phyloP scores from a whole-genome alignment of 2,888 invertebrate species.

The Trileptium ribeirensis region DNA sequence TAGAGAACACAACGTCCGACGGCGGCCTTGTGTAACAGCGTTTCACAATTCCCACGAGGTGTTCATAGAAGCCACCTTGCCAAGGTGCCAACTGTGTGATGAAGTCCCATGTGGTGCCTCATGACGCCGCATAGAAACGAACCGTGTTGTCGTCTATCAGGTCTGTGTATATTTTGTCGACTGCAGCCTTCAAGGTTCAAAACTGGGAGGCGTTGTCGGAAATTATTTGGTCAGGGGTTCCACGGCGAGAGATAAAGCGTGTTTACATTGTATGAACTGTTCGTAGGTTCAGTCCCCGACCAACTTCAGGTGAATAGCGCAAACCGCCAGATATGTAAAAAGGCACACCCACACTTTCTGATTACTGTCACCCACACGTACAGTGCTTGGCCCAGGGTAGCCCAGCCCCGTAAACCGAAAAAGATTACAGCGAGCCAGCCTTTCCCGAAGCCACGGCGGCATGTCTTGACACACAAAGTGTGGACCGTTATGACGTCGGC shows the following conservation, averaged over 20 bases:
- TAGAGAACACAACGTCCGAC: too few species aligned
- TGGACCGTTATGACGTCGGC: slow-evolving; percentile 11
- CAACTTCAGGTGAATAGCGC: slow-evolving; percentile 19
- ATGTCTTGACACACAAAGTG: slow-evolving; percentile 17
- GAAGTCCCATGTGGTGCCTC: too few species aligned
- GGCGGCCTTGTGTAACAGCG: too few species aligned
- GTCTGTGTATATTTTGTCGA: neutral
- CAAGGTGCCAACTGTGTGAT: too few species aligned
- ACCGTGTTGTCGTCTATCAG: too few species aligned
- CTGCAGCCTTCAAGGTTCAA: slow-evolving; percentile 39
- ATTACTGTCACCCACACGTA: slow-evolving; percentile 32
- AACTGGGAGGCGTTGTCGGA: slow-evolving; percentile 54
- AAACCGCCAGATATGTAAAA: slow-evolving; percentile 19
- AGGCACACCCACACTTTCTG: too few species aligned
- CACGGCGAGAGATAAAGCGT: slow-evolving; percentile 50
- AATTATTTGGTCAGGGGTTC: slow-evolving; percentile 43
- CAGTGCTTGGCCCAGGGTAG: neutral
- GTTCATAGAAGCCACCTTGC: too few species aligned
- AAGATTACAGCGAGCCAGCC: neutral
- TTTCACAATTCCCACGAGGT: too few species aligned
- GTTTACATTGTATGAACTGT: slow-evolving; percentile 44
- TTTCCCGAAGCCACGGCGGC: slow-evolving; percentile 12
- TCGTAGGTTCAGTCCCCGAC: slow-evolving; percentile 41
- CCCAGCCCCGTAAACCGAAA: slow-evolving; percentile 12
- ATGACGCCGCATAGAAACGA: too few species aligned